Conservation (phyloP, 1,140 invertebrate genomes). For the Octopus bimaculoides region DNA sequence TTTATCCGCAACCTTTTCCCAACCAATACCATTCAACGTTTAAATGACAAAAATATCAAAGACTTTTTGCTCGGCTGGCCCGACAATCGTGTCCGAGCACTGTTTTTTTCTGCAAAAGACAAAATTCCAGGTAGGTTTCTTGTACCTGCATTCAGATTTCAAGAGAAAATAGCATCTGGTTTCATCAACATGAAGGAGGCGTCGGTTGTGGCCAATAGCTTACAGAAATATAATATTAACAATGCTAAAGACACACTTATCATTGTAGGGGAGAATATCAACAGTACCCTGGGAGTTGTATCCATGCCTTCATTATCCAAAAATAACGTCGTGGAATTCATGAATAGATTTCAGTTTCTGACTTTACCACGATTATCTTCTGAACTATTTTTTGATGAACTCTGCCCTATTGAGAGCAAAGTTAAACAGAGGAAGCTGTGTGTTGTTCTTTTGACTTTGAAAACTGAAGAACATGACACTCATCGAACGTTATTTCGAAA, state of each 20-base stretch:
- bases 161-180: slow-evolving; percentile 82
- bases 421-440: slow-evolving; percentile 76
- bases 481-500: slow-evolving; percentile 55
- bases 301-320: slow-evolving; percentile 44
- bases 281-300: neutral
- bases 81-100: slow-evolving; percentile 85
- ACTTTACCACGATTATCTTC: slow-evolving; percentile 85
- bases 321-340: slow-evolving; percentile 78
- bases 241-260: neutral
- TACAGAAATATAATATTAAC: slow-evolving; percentile 61
- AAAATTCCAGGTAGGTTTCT: slow-evolving; percentile 79
- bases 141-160: slow-evolving; percentile 80
- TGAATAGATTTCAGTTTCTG: slow-evolving; percentile 85
- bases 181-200: slow-evolving; percentile 59
- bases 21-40: slow-evolving; percentile 25
- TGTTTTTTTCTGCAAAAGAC: slow-evolving; percentile 81
- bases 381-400: slow-evolving; percentile 76
- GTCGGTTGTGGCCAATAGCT: slow-evolving; percentile 49
- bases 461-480: slow-evolving; percentile 57
- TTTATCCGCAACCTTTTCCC: slow-evolving; percentile 51
- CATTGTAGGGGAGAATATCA: neutral
- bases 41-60: slow-evolving; percentile 74
- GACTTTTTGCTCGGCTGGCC: slow-evolving; percentile 82
- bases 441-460: slow-evolving; percentile 79
- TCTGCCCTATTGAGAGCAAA: slow-evolving; percentile 85